Percentiles rank a stretch among this genome's conserved stretches.
Conservation (phyloP, 2,113 vertebrate genomes). For the Apteryx owenii region DNA sequence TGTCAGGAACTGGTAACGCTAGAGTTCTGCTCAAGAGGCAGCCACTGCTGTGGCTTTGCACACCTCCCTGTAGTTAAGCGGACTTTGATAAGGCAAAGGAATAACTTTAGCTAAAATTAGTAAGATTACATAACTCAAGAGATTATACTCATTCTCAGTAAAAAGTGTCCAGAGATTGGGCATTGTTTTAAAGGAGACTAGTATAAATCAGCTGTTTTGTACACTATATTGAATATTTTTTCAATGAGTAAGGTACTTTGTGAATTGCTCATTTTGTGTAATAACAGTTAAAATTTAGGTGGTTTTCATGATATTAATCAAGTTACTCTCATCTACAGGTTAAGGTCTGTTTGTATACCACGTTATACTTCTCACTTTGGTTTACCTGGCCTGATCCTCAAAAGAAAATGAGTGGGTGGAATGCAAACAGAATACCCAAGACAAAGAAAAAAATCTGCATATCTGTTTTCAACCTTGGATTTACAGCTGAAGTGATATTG, state of each 20-base stretch:
- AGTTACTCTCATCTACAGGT: background rate
- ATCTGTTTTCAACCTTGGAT: background rate
- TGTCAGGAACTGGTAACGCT: constrained; percentile 78
- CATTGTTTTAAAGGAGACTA: background rate
- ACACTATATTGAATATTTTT: background rate
- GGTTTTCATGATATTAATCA: background rate
- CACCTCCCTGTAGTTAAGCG: background rate
- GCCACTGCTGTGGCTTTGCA: constrained; percentile 49
- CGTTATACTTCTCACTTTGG: background rate
- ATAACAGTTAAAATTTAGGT: background rate
- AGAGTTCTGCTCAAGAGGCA: constrained; percentile 71
- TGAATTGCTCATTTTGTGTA: background rate
- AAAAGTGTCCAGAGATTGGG: background rate
- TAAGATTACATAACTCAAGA: background rate
- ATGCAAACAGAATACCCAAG: background rate
- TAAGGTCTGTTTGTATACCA: background rate
- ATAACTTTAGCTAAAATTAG: constrained; percentile 9
- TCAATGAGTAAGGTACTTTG: background rate
- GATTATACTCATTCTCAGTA: background rate
- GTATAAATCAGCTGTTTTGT: background rate
- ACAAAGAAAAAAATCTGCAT: background rate
- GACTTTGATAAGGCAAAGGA: constrained; percentile 36
- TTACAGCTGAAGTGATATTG: background rate
- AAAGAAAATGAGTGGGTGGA: background rate
- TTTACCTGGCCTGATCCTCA: background rate